These are phyloP conservation scores for Anomalospiza imberbis DNA, from an alignment of 2,797 vertebrate species.

Conservation along the genomic window DNA sequence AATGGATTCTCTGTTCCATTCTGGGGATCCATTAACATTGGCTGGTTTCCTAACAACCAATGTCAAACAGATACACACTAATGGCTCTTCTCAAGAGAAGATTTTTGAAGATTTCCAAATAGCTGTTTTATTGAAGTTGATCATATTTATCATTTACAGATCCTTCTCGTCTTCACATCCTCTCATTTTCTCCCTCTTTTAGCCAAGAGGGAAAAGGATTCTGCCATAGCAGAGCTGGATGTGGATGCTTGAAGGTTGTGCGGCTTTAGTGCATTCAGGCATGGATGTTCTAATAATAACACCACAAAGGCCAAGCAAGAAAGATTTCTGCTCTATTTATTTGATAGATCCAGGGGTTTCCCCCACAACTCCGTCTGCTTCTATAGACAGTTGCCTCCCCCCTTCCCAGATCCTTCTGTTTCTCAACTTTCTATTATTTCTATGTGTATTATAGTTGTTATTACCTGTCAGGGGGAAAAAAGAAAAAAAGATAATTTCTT, in stretches of 20 bases:
- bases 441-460: not conserved
- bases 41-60: conserved; percentile 38
- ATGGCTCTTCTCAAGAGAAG: conserved; percentile 40
- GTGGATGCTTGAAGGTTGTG: conserved; percentile 58
- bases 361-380: conserved; percentile 38
- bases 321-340: conserved; percentile 72
- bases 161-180: not conserved
- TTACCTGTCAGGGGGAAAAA: not conserved
- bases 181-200: not conserved
- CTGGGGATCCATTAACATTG: conserved; percentile 19
- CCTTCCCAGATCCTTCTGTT: not conserved
- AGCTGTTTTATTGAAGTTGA: conserved; percentile 31
- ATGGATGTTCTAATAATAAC: conserved; percentile 72
- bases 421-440: not conserved
- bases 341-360: conserved; percentile 46
- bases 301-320: conserved; percentile 68
- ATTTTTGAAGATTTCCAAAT: conserved; percentile 35
- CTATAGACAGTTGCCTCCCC: not conserved
- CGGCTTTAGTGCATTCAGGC: conserved; percentile 52
- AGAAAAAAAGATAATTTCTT: not conserved
- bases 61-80: conserved; percentile 39
- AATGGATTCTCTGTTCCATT: conserved; percentile 45
- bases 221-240: not conserved
- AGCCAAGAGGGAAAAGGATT: conserved; percentile 5
- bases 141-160: conserved; percentile 30